A percentile compares a stretch with the other conserved stretches of the same genome.
Conservation (phyloP, 92 coral and sea anemone genomes). For the Parazoanthus darwini region DNA sequence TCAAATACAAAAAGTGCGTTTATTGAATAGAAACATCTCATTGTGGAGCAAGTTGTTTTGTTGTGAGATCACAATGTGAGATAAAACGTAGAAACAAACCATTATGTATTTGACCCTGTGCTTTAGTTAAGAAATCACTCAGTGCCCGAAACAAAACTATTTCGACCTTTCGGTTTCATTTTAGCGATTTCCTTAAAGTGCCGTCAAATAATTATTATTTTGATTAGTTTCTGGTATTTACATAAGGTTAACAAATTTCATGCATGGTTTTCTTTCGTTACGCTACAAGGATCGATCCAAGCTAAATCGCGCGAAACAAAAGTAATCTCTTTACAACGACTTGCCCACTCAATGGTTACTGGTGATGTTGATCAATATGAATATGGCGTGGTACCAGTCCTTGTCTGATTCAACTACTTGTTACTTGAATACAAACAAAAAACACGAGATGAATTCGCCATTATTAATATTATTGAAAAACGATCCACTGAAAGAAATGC, state of each 20-base stretch:
- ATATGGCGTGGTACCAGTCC: constrained; percentile 37
- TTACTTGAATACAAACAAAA: constrained; percentile 42
- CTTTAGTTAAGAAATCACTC: constrained; percentile 30
- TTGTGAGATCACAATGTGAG: constrained; percentile 20
- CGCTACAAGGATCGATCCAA: constrained; percentile 44
- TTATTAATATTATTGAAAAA: constrained; percentile 21
- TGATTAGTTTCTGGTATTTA: constrained; percentile 53
- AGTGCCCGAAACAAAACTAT: constrained; percentile 39
- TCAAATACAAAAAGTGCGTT: constrained; percentile 30
- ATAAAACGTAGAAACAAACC: constrained; percentile 24
- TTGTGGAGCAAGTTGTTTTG: constrained; percentile 34
- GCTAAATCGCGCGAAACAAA: constrained; percentile 57
- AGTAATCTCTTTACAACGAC: constrained; percentile 54
- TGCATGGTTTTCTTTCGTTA: constrained; percentile 54
- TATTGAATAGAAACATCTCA: constrained; percentile 38
- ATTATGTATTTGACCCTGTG: constrained; percentile 38
- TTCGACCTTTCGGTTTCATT: constrained; percentile 16
- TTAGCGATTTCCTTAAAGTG: constrained; percentile 39
- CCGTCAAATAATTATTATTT: constrained; percentile 55
- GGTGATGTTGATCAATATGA: constrained; percentile 37
- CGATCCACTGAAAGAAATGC: constrained; percentile 25
- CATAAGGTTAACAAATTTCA: constrained; percentile 70
- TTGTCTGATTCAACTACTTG: constrained; percentile 14
- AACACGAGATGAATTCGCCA: constrained; percentile 27
- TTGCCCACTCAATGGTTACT: not conserved